Percentiles rank a stretch among this genome's conserved stretches.
phyloP scores from a whole-genome alignment of 2,797 vertebrate species.

The Antrozous pallidus region DNA sequence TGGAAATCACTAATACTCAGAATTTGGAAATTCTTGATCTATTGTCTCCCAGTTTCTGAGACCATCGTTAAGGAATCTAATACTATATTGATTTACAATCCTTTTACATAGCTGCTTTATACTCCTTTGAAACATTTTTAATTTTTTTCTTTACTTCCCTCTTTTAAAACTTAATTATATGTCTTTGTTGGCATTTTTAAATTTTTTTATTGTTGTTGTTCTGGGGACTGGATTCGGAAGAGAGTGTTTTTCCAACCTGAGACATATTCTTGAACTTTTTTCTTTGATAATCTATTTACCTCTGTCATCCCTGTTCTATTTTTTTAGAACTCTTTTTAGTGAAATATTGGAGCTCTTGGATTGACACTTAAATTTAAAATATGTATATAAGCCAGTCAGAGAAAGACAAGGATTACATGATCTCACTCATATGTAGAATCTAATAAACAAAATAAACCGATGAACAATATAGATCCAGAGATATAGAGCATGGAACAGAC shows the following conservation, averaged over 20 bases:
- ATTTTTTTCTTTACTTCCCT: background rate
- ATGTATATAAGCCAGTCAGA: background rate
- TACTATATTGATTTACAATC: background rate
- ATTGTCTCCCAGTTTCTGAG: background rate
- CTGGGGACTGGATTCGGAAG: background rate
- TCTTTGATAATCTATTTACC: conserved; percentile 8
- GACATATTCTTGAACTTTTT: background rate
- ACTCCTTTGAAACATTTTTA: background rate
- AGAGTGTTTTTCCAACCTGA: conserved; percentile 17
- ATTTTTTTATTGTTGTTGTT: background rate
- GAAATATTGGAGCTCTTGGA: background rate
- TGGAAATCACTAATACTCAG: background rate
- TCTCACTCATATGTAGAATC: too few relatives aligned
- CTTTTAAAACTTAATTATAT: background rate
- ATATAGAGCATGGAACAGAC: too few relatives aligned
- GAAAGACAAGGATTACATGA: too few relatives aligned
- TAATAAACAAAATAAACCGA: too few relatives aligned
- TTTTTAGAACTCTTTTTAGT: conserved; percentile 15
- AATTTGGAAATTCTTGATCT: background rate
- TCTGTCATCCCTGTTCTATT: background rate
- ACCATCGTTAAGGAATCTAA: background rate
- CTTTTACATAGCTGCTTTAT: background rate
- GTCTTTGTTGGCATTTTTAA: background rate
- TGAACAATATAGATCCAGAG: too few relatives aligned
- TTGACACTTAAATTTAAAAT: background rate